Base-by-base conservation (phyloP, 2,888 invertebrate genomes). In the Drosophila mimica region DNA sequence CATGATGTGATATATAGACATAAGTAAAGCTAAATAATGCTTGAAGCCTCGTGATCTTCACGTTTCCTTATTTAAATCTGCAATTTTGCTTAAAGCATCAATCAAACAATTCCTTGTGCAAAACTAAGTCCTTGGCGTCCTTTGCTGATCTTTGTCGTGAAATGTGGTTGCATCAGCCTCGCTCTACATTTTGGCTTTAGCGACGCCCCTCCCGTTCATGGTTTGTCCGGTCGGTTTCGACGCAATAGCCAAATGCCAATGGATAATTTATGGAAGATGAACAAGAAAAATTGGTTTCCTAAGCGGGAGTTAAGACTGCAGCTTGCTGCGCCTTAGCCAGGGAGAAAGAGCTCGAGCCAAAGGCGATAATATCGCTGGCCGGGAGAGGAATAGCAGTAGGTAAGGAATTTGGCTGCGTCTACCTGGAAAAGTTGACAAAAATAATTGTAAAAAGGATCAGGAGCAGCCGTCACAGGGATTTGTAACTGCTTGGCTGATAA, bases 351-450 rank as follows among this genome's bases (percentile, higher is more conserved):
- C 79, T 85, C 72, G 83, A 85, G 74, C 74, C 83, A 78, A 82
- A 61, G 57, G 46, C 65, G 54, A 67, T 60, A 79, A 66, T 74
- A 57, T 67, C 36, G 36, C 36, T 7, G 36, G 36, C 46, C 28
- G 33, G 40, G 56, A 60, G 52, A 60, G 52, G 49, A 61, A 43
- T 30, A 33, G 62, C 73, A 86, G 89, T 83, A 86, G 90, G 87
- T 81, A 88, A 79, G 59, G 81, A 86, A 78, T 77, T 72, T 58
- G 43, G 31, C 7, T 15, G 40, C 40, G 62, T 52, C 83, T 87
- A 86, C 87, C 90, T 90, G 88, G 74, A 51, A 49, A 68, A 57
- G 83, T 84, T 88, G 91, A 90, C 85, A 84, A 87, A 81, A 84
- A 87, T 87, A 79, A 84, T 87, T 87, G 90, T 81, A 48, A 72